Evolutionary conservation across 2,113 vertebrate genomes (phyloP).

Genomic region (Rhinoptilus africanus): DNA sequence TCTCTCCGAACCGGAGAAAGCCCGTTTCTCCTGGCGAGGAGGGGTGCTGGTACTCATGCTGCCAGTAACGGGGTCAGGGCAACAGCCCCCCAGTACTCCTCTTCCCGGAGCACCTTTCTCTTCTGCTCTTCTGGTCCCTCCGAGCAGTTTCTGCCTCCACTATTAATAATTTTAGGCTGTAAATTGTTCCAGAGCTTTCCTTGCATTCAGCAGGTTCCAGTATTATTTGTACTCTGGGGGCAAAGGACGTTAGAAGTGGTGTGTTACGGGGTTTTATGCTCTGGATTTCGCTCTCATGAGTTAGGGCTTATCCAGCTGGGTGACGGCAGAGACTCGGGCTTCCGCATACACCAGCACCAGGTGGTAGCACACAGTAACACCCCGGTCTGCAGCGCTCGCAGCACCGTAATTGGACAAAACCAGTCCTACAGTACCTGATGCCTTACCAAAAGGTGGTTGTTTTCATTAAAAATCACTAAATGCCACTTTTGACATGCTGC

Average conservation of each 20-base stretch:
- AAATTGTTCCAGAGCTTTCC: not conserved
- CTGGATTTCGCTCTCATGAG: not conserved
- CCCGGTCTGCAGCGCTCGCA: accelerated
- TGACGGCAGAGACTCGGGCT: not conserved
- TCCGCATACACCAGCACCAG: too few species aligned
- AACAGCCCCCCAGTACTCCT: not conserved
- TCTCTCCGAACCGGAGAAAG: not conserved
- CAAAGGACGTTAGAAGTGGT: not conserved
- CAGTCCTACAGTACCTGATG: not conserved
- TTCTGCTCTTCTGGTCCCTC: not conserved
- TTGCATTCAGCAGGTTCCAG: not conserved
- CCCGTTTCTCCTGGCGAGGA: not conserved
- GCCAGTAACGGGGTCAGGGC: not conserved
- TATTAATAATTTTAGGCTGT: not conserved
- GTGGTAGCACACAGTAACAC: accelerated
- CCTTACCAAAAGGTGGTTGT: not conserved
- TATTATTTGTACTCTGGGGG: not conserved
- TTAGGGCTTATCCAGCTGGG: not conserved
- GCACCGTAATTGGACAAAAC: accelerated
- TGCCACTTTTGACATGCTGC: not conserved
- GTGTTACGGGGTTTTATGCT: not conserved
- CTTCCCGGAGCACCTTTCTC: not conserved
- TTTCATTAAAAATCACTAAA: not conserved
- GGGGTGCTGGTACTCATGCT: not conserved
- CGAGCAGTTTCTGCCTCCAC: not conserved